Base-by-base conservation (phyloP, 2,888 invertebrate species). In the Phaedon cochleariae region DNA sequence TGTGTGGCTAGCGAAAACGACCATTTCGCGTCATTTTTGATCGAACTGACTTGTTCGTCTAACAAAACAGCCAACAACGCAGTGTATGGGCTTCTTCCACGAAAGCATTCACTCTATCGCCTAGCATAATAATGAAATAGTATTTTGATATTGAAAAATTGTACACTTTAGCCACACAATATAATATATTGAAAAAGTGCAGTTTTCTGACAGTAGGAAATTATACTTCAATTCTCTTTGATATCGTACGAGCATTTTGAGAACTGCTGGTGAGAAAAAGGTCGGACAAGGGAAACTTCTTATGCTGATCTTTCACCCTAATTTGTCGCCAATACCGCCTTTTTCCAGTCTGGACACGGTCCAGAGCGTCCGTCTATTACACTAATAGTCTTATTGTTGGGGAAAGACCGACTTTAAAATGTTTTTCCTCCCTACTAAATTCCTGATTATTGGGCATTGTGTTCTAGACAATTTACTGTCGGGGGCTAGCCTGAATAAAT, bases 301-400 rank as follows among this genome's bases (percentile, higher is more conserved):
- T 74, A 74, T 73, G 76, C 77, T 78, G 80, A 80, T 81, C 80
- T 81, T 81, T 82, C 81, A 82, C 82, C 82, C 82, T 82, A 83
- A 83, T 83, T 83, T 83, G 83, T 83, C 82, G 80, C 80, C 80
- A 80, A 81, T 79, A 77, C 74, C 74, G 80, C 79, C 76, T 82
- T 82, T 78, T 77, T 80, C n/a, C 77, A 81, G 80, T 81, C 80
- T 82, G 83, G 83, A 82, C 83, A 81, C 81, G 83, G 83, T 82
- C 82, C 82, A 80, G 74, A 77, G 77, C 76, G 79, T 77, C 77
- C 78, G 80, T 79, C 83, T 82, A 83, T 83, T 83, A 83, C 80
- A 79, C 83, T 83, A 83, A 83, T 83, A 82, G 83, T 76, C 81
- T 77, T 81, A 81, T 82, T 82, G 82, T 81, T 79, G 77, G 81